phyloP scores from a whole-genome alignment of 35 echinoderm and acorn worm genomes.

The Stichopus chloronotus region DNA sequence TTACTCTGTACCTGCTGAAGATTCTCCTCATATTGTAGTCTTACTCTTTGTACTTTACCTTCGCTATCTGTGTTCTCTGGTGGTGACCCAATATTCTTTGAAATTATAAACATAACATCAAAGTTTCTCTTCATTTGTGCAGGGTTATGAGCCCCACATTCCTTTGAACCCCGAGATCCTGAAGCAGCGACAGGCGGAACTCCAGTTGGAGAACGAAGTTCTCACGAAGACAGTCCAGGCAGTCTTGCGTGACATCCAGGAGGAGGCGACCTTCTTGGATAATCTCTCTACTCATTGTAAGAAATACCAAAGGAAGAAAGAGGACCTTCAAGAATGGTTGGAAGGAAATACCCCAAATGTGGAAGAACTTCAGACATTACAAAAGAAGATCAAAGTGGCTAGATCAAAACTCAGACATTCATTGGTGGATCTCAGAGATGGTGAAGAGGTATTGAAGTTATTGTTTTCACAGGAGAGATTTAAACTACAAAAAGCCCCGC shows the following conservation, averaged over 20 bases:
- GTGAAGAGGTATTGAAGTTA: constrained; percentile 15
- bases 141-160: constrained; percentile 42
- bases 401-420: constrained; percentile 46
- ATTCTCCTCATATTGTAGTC: too few species aligned
- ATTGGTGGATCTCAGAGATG: constrained; percentile 43
- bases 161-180: constrained; percentile 16
- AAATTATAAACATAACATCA: background rate
- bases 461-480: background rate
- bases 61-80: too few species aligned
- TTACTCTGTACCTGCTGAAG: too few species aligned
- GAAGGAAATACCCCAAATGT: background rate
- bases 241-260: background rate
- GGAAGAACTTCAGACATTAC: constrained; percentile 39
- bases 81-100: too few species aligned
- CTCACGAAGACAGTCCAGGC: constrained; percentile 28
- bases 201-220: constrained; percentile 18
- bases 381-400: constrained; percentile 55
- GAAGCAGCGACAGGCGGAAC: constrained; percentile 25
- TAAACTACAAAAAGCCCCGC: too few species aligned
- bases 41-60: too few species aligned
- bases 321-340: constrained; percentile 19
- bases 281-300: constrained; percentile 41
- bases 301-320: constrained; percentile 24
- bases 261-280: background rate
- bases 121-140: background rate